phyloP scores from a whole-genome alignment of 1,140 invertebrate genomes.

The Pygmarrhopalites habei region DNA sequence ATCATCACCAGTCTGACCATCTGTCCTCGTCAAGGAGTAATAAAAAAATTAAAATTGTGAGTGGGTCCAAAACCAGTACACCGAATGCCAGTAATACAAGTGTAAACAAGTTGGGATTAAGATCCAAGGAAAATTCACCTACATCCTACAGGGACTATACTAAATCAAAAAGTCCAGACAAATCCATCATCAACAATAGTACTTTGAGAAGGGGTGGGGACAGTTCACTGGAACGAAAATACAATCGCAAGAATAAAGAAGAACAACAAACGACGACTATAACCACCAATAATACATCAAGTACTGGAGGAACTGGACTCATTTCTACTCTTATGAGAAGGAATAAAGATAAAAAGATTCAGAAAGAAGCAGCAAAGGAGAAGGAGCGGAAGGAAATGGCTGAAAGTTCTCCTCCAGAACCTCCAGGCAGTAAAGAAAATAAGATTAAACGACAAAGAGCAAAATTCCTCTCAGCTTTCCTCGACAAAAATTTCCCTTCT shows the following conservation, averaged over 20 bases:
- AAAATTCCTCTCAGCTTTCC: conserved; percentile 26
- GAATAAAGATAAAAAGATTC: conserved; percentile 46
- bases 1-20: too few species aligned
- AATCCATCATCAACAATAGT: background rate
- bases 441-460: conserved; percentile 22
- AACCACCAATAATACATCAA: background rate
- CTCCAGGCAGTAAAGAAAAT: background rate
- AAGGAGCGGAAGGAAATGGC: conserved; percentile 1
- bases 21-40: too few species aligned
- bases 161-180: background rate
- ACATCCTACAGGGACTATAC: background rate
- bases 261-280: conserved; percentile 25
- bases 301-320: conserved; percentile 1
- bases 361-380: conserved; percentile 10
- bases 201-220: background rate
- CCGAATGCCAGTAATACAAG: conserved; percentile 13
- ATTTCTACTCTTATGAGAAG: conserved; percentile 48
- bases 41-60: too few species aligned
- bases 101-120: conserved; percentile 1
- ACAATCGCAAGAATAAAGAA: conserved; percentile 41
- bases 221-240: conserved; percentile 34
- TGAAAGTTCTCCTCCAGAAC: background rate
- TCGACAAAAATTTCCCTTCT: conserved; percentile 20
- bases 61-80: background rate
- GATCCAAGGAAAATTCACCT: conserved; percentile 16